These are phyloP conservation scores for Diachasmimorpha longicaudata DNA, from an alignment of 1,140 invertebrate species.

Conservation along the genomic window DNA sequence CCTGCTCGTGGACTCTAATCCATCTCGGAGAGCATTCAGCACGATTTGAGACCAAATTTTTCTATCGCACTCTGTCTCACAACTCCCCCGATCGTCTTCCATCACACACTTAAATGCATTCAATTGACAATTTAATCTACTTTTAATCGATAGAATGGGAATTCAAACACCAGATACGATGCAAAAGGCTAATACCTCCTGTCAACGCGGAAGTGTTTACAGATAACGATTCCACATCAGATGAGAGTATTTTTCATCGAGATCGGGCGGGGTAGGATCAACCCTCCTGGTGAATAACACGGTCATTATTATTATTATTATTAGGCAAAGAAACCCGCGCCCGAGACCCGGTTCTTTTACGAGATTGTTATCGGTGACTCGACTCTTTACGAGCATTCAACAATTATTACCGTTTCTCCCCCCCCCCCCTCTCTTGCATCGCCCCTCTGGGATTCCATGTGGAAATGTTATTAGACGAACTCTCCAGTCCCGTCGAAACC, in stretches of 20 bases:
- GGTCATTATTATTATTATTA: not conserved
- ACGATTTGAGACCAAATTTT: not conserved
- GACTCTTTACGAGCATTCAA: not conserved
- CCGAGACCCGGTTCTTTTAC: not conserved
- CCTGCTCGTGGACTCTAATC: not conserved
- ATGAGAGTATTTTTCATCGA: not conserved
- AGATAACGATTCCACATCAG: not conserved
- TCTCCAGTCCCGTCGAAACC: not conserved
- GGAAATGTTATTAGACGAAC: not conserved
- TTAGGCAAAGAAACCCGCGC: not conserved
- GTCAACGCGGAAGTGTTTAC: not conserved
- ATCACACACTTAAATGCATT: not conserved
- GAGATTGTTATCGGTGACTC: not conserved
- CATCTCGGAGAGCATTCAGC: not conserved
- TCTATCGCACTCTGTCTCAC: not conserved
- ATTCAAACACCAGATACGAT: not conserved
- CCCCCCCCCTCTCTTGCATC: not conserved
- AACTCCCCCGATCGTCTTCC: not conserved
- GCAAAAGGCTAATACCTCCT: not conserved
- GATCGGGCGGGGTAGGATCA: not conserved
- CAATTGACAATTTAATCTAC: constrained; percentile 6
- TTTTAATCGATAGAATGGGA: not conserved
- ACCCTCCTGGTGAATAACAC: not conserved
- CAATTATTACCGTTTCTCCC: not conserved
- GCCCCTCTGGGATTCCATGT: not conserved